Evolutionary conservation across 2,113 vertebrate genomes (phyloP).

Genomic region (Pygoscelis antarcticus): DNA sequence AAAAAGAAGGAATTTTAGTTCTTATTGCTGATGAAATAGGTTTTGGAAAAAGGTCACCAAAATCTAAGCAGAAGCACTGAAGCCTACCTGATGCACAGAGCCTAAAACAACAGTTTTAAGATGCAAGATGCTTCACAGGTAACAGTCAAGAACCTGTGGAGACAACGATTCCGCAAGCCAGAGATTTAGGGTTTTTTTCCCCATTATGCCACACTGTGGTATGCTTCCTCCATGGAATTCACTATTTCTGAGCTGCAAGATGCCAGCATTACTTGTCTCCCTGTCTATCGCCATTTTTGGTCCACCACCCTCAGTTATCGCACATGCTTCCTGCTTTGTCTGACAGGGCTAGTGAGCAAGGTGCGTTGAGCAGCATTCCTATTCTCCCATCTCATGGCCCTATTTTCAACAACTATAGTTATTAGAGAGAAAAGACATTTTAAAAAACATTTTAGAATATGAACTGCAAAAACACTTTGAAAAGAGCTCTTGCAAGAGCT

Average conservation of each 20-base stretch:
- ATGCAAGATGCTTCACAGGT: neutral
- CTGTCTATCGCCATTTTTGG: neutral
- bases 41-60: neutral
- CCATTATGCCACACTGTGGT: fast-evolving
- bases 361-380: neutral
- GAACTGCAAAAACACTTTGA: neutral
- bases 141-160: neutral
- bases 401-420: neutral
- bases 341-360: neutral
- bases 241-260: neutral
- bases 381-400: neutral
- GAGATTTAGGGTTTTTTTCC: neutral
- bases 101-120: neutral
- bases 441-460: neutral
- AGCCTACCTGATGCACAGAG: neutral
- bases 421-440: neutral
- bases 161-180: neutral
- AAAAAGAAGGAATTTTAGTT: neutral
- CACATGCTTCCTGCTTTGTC: neutral
- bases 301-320: neutral
- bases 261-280: neutral
- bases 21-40: neutral
- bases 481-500: neutral
- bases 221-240: neutral
- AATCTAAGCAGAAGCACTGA: neutral